phyloP scores from a whole-genome alignment of 2,113 vertebrate genomes.

The Tychaedon coryphoeus region DNA sequence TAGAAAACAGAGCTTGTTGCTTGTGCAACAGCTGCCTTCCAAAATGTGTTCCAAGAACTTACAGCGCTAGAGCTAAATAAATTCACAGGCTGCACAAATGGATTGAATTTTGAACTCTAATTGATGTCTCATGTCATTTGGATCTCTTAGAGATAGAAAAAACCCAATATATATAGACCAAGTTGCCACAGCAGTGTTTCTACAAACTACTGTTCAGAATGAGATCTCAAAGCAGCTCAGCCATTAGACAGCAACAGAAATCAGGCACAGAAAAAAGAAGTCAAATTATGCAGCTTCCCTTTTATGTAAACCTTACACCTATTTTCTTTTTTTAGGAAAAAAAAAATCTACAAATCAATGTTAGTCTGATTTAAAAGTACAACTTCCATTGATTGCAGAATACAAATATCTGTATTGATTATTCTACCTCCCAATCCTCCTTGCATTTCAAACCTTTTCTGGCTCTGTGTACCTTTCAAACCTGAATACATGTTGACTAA shows the following conservation, averaged over 20 bases:
- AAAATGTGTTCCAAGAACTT: background rate
- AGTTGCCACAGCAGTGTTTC: background rate
- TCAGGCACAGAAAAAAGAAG: background rate
- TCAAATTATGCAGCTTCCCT: background rate
- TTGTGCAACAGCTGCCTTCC: background rate
- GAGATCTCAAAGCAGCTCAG: background rate
- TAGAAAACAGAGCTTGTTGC: background rate
- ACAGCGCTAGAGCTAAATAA: background rate
- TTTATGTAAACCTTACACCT: background rate
- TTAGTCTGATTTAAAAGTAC: slow-evolving; percentile 16
- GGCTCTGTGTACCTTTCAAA: background rate
- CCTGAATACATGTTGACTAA: background rate
- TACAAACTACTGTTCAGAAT: background rate
- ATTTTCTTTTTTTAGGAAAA: background rate
- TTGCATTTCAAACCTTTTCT: background rate
- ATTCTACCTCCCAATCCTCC: background rate
- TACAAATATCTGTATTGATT: slow-evolving; percentile 30
- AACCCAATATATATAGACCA: background rate
- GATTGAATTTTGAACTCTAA: background rate
- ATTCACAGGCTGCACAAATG: background rate
- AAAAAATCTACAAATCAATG: background rate
- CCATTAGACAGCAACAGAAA: background rate
- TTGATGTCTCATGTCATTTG: background rate
- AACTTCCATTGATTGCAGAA: slow-evolving; percentile 7
- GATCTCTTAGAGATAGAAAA: background rate